Base-by-base conservation (phyloP, 2,113 vertebrate species). In the Smithornis capensis region DNA sequence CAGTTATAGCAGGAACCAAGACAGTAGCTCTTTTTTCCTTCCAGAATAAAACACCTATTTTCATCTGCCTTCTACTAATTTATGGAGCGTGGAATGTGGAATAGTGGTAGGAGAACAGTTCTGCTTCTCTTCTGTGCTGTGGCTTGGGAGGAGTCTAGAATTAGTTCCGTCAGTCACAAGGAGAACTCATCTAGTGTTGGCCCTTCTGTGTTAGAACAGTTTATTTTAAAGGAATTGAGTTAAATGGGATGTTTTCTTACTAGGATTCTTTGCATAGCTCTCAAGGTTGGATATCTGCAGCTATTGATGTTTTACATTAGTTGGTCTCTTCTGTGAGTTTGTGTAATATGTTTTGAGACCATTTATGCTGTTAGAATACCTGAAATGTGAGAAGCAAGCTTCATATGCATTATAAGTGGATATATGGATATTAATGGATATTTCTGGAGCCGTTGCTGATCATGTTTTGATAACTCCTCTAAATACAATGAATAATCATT, bases 21-120 rank as follows among this genome's bases (percentile, higher is more conserved):
- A 78, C 89, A 81, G 92, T 49, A 67, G 63, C 52, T 92, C 73
- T 88, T 90, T 88, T 83, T 89, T 47, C 50, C 71, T 86, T 77
- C 25, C 59, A 83, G 76, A 90, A 86, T 83, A 90, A 83, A 90
- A 27, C 68, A 89, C 63, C 13, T 90, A 83, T 85, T 88, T 87
- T 89, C 60, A 78, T 68, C 56, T 84, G n/a, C 65, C 52, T 81
- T 71, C 56, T 73, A 13, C 47, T 91, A 40, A 71, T 91, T 82
- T 89, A 70, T 87, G 73, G 49, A 35, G 45, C 86, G 93, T 89
- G 87, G 77, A 89, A 89, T 38, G n/a, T n/a, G 81, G 64, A 87
- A 35, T 49, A 60, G 50, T 59, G 52, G 47, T 87, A 71, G n/a
- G 18, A 81, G 69, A 91, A 68, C 69, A 95, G 62, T 89, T 94